Evolutionary conservation across 37 sponge, comb jelly and placozoan species (phyloP).

Genomic region (Beroe ovata): DNA sequence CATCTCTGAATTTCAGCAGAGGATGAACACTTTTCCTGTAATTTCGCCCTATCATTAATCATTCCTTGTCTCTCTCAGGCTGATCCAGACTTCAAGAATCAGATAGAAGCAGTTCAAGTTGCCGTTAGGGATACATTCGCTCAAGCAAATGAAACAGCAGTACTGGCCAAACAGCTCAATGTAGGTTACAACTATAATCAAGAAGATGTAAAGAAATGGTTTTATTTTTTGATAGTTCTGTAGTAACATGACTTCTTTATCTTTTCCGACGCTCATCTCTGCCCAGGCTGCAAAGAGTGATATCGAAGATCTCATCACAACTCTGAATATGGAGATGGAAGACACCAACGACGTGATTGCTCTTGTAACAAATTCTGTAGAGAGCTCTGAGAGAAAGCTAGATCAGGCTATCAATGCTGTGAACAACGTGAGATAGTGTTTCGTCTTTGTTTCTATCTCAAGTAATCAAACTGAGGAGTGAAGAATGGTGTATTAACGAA

Average conservation of each 20-base stretch:
- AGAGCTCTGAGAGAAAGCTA: constrained; percentile 31
- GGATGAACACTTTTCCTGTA: too few species aligned
- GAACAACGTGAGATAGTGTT: constrained; percentile 16
- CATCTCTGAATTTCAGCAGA: too few species aligned
- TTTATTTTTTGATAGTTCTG: too few species aligned
- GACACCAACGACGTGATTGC: constrained; percentile 9
- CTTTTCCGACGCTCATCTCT: neutral
- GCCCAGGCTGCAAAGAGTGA: neutral
- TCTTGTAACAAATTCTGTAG: neutral
- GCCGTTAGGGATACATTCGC: constrained; percentile 35
- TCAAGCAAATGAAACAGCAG: constrained; percentile 46
- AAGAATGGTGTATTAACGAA: too few species aligned
- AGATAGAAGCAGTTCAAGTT: constrained; percentile 51
- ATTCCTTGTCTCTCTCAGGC: too few species aligned
- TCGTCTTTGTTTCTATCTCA: neutral
- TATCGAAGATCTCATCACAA: constrained; percentile 5
- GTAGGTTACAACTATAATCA: too few species aligned
- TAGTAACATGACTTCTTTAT: neutral
- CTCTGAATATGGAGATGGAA: neutral
- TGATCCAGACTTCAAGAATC: constrained; percentile 39
- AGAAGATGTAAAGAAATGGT: too few species aligned
- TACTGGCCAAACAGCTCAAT: constrained; percentile 1
- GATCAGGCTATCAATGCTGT: neutral
- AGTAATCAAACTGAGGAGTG: too few species aligned
- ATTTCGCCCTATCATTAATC: too few species aligned